These are phyloP conservation scores for Lateolabrax maculatus DNA, from an alignment of 2,797 vertebrate genomes.

Conservation along the genomic window DNA sequence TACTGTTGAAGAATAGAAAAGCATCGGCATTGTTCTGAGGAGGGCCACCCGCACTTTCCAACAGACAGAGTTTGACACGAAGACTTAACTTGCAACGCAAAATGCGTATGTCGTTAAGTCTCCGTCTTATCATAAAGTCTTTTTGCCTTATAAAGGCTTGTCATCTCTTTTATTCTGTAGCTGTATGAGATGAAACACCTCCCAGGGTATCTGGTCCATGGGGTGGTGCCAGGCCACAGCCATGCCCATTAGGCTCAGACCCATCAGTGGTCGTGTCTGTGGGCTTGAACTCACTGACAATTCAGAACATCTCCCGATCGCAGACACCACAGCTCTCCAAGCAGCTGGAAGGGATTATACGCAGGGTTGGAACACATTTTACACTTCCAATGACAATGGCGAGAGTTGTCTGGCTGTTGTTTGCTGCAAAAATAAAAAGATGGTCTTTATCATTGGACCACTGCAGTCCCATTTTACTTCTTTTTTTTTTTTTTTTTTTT, in stretches of 20 bases:
- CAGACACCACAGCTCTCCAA: conserved; percentile 53
- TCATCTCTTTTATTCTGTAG: conserved; percentile 26
- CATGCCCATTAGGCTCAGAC: conserved; percentile 56
- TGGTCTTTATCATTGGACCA: conserved; percentile 50
- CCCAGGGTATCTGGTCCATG: conserved; percentile 41
- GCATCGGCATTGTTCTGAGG: conserved; percentile 37
- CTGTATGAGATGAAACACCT: conserved; percentile 36
- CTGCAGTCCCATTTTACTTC: conserved; percentile 48
- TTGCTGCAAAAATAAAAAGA: conserved; percentile 23
- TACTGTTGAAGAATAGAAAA: conserved; percentile 53
- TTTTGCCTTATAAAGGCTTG: conserved; percentile 21
- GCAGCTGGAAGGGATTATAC: conserved; percentile 78
- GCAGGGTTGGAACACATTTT: conserved; percentile 61
- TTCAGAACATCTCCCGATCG: conserved; percentile 49
- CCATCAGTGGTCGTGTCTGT: conserved; percentile 49
- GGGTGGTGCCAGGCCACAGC: conserved; percentile 43
- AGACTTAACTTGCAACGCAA: conserved; percentile 28
- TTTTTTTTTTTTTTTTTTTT: conserved; percentile 35
- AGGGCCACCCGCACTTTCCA: conserved; percentile 49
- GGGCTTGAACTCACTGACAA: conserved; percentile 45
- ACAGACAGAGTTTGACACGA: conserved; percentile 34
- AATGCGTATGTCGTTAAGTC: conserved; percentile 41
- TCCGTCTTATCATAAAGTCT: too few relatives aligned
- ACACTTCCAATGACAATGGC: conserved; percentile 69
- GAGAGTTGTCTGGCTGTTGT: conserved; percentile 58